A percentile compares a stretch with the other conserved stretches of the same genome.
These are phyloP conservation scores for Drosophila cognata DNA, from an alignment of 2,888 invertebrate species.

Conservation along the genomic window DNA sequence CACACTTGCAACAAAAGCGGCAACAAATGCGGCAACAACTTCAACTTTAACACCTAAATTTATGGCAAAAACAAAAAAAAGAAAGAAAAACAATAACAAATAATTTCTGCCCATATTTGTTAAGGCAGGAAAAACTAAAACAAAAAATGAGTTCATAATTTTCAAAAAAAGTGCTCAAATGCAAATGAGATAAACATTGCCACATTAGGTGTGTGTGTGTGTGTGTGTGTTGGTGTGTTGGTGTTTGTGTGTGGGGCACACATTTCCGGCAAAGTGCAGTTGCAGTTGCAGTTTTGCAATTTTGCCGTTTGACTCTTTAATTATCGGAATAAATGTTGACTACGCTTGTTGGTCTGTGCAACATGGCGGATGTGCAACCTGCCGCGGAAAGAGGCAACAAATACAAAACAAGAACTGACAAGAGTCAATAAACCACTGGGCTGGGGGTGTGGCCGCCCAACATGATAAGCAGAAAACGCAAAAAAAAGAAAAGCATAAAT, in stretches of 20 bases:
- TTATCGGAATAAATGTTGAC: constrained; percentile 47
- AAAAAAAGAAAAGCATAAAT: constrained; percentile 61
- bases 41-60: constrained; percentile 61
- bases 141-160: constrained; percentile 50
- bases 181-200: constrained; percentile 55
- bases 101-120: constrained; percentile 52
- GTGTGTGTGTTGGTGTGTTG: constrained; percentile 15
- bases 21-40: constrained; percentile 22
- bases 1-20: constrained; percentile 52
- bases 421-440: constrained; percentile 65
- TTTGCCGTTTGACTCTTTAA: constrained; percentile 50
- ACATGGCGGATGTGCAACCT: constrained; percentile 72
- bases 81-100: constrained; percentile 12
- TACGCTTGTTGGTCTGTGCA: constrained; percentile 31
- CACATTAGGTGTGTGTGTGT: constrained; percentile 6
- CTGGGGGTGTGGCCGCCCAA: constrained; percentile 3
- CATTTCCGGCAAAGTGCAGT: constrained; percentile 72
- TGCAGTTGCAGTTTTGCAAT: constrained; percentile 26
- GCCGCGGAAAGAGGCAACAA: constrained; percentile 51
- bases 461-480: constrained; percentile 63
- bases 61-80: constrained; percentile 37
- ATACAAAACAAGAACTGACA: constrained; percentile 36
- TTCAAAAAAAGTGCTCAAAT: constrained; percentile 37
- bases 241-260: constrained; percentile 37
- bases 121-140: constrained; percentile 22